Conservation (phyloP, 2,888 invertebrate genomes). For the Lomographa bimaculata region DNA sequence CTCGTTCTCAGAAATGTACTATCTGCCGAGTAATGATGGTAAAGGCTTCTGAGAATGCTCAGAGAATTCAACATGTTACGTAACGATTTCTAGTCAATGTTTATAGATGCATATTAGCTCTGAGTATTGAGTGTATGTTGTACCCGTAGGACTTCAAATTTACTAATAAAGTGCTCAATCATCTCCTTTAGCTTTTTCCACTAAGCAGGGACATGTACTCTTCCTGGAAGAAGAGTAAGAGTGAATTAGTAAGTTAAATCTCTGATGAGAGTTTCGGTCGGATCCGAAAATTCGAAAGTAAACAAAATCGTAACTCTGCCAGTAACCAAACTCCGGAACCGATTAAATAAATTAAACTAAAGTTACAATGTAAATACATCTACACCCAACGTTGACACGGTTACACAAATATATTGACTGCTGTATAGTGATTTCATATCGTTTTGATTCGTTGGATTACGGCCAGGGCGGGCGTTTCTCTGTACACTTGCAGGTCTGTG, state of each 20-base stretch:
- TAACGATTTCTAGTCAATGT: no score
- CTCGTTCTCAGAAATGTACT: background rate
- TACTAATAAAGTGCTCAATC: no score
- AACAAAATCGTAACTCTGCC: constrained; percentile 9
- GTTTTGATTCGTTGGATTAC: constrained; percentile 50
- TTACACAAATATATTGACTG: constrained; percentile 27
- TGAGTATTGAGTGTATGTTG: no score
- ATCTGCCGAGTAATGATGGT: background rate
- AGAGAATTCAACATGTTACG: background rate
- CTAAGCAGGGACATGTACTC: no score
- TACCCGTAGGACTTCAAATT: no score
- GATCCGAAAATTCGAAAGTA: constrained; percentile 2
- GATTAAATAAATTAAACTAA: constrained; percentile 12
- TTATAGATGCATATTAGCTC: no score
- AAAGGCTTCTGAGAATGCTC: background rate
- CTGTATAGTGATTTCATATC: constrained; percentile 29
- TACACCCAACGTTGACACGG: no score
- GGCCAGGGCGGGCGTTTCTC: constrained; percentile 49
- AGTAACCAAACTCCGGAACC: constrained; percentile 3
- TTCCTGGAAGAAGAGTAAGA: no score
- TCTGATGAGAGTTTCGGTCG: no score
- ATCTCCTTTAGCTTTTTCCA: no score
- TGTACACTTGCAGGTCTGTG: constrained; percentile 47
- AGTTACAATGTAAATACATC: background rate
- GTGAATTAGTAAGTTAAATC: no score